Conservation (phyloP, 2,113 vertebrate genomes). For the Ardeotis arabs region DNA sequence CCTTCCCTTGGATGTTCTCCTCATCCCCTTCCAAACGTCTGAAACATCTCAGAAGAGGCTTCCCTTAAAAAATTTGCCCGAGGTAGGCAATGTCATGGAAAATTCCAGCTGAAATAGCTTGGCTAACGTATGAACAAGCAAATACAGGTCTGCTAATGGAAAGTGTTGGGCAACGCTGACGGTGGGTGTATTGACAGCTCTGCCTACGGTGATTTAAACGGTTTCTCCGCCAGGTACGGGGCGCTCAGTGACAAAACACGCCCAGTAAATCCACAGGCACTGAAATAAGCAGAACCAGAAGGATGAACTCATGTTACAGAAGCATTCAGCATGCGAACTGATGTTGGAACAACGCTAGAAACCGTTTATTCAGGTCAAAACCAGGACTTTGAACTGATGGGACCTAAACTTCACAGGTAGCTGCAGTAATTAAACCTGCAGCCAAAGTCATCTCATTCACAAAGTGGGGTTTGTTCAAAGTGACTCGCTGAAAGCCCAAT, state of each 20-base stretch:
- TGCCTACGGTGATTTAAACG: background rate
- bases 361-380: background rate
- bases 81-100: slow-evolving; percentile 4
- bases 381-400: background rate
- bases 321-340: background rate
- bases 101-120: background rate
- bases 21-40: background rate
- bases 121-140: slow-evolving; percentile 1
- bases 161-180: background rate
- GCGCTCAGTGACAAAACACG: background rate
- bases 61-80: background rate
- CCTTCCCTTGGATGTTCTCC: background rate
- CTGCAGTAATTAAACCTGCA: background rate
- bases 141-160: background rate
- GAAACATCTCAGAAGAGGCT: background rate
- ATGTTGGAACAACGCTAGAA: background rate
- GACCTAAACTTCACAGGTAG: background rate
- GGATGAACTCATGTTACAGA: background rate
- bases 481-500: background rate
- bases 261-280: background rate
- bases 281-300: background rate
- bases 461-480: background rate
- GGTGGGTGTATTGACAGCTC: background rate
- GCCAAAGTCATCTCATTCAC: background rate
- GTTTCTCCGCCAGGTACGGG: background rate